These are phyloP conservation scores for Macaca nemestrina DNA, from an alignment of 2,113 vertebrate species.

Conservation along the genomic window DNA sequence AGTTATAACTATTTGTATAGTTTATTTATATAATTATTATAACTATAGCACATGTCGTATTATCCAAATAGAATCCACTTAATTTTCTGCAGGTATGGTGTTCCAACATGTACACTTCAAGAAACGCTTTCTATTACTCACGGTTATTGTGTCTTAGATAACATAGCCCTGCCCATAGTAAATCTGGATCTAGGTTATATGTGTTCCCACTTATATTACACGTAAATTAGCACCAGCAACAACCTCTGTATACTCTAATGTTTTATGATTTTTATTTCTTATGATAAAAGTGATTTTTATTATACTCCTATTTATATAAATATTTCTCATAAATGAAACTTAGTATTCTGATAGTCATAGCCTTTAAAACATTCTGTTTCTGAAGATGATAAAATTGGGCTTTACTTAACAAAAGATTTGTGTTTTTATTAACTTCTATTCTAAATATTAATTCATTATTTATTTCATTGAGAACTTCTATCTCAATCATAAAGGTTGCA, in stretches of 20 bases:
- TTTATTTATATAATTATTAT: not conserved
- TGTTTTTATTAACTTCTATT: not conserved
- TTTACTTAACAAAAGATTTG: not conserved
- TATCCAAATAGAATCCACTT: not conserved
- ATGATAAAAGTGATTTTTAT: not conserved
- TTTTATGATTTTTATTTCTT: not conserved
- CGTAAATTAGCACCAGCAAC: not conserved
- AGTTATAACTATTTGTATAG: not conserved
- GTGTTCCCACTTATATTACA: not conserved
- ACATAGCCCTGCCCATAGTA: not conserved
- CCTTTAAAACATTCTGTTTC: conserved; percentile 4
- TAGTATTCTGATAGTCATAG: not conserved
- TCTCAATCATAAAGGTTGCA: not conserved
- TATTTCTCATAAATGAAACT: not conserved
- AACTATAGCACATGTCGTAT: not conserved
- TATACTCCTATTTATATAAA: not conserved
- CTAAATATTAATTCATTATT: not conserved
- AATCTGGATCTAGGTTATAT: not conserved
- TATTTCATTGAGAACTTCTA: not conserved
- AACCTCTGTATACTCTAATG: not conserved
- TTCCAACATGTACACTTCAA: accelerated
- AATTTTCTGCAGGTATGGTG: not conserved
- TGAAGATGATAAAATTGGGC: not conserved
- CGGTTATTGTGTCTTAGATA: not conserved
- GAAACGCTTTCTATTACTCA: not conserved